These are phyloP conservation scores for Sternarchorhynchus goeldii DNA, from an alignment of 2,797 vertebrate genomes.

Conservation along the genomic window DNA sequence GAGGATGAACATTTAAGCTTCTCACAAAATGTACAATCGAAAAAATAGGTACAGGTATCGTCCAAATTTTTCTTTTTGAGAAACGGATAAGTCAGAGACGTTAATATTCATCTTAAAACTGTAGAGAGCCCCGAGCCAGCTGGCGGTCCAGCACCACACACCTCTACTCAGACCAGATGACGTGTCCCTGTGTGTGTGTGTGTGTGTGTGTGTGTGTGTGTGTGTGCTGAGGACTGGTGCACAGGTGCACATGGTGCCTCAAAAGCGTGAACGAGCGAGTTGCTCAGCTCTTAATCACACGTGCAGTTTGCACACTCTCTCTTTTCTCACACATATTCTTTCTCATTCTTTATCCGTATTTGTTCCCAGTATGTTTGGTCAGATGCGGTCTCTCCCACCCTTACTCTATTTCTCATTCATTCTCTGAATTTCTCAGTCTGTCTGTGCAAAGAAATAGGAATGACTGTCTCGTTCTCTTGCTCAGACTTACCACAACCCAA, in stretches of 20 bases:
- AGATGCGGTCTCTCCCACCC: not conserved
- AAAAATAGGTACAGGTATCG: no score
- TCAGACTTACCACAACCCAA: constrained; percentile 10
- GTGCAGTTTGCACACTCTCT: constrained; percentile 49
- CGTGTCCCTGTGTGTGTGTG: not conserved
- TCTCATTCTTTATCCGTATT: constrained; percentile 29
- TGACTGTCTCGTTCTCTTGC: not conserved
- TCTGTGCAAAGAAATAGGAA: not conserved
- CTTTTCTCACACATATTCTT: constrained; percentile 27
- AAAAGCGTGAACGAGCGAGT: constrained; percentile 55
- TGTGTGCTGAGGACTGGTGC: constrained; percentile 16
- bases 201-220: constrained; percentile 1
- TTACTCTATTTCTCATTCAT: not conserved
- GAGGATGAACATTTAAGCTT: no score
- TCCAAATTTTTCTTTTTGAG: no score
- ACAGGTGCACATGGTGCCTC: constrained; percentile 58
- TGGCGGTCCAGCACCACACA: not conserved
- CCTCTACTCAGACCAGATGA: not conserved
- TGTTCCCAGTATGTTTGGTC: not conserved
- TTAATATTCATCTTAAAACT: no score
- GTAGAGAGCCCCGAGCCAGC: not conserved
- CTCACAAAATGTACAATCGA: no score
- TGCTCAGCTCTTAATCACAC: constrained; percentile 57
- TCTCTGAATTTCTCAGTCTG: not conserved
- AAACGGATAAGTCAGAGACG: no score